Evolutionary conservation across 1,140 invertebrate species (phyloP).

Genomic region (Venustaconcha ellipsiformis): DNA sequence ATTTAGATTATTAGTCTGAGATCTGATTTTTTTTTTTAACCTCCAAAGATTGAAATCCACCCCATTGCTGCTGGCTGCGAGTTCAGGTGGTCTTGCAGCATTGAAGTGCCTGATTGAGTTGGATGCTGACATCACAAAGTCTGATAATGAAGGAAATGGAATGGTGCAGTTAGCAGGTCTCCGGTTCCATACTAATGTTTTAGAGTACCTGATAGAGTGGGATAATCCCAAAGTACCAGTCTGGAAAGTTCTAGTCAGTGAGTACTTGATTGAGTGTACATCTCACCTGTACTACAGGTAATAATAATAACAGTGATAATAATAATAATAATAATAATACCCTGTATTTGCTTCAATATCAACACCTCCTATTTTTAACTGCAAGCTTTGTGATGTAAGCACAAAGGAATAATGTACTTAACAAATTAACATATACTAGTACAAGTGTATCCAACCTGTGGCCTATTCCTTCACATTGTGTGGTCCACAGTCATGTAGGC

Average conservation of each 20-base stretch:
- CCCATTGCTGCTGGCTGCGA: constrained; percentile 66
- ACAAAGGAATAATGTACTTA: too few relatives aligned
- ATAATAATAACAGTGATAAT: not conserved
- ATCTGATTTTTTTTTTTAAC: constrained; percentile 11
- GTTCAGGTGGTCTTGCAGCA: constrained; percentile 62
- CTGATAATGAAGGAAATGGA: constrained; percentile 58
- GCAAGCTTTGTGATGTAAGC: too few relatives aligned
- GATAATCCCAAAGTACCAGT: constrained; percentile 60
- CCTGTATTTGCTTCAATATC: not conserved
- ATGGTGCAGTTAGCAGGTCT: constrained; percentile 65
- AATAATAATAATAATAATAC: not conserved
- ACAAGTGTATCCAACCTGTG: too few relatives aligned
- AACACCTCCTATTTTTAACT: too few relatives aligned
- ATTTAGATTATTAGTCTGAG: too few relatives aligned
- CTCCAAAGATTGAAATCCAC: constrained; percentile 53
- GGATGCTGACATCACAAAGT: constrained; percentile 54
- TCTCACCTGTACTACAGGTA: not conserved
- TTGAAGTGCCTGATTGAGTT: constrained; percentile 62
- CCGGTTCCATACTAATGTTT: constrained; percentile 65
- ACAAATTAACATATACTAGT: too few relatives aligned
- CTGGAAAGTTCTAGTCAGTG: constrained; percentile 67
- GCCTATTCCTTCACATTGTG: too few relatives aligned
- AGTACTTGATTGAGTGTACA: constrained; percentile 24
- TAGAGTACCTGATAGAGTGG: constrained; percentile 66
- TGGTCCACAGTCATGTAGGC: too few relatives aligned